Evolutionary conservation across 2,888 invertebrate genomes (phyloP).

Genomic region (Aradus depressus): DNA sequence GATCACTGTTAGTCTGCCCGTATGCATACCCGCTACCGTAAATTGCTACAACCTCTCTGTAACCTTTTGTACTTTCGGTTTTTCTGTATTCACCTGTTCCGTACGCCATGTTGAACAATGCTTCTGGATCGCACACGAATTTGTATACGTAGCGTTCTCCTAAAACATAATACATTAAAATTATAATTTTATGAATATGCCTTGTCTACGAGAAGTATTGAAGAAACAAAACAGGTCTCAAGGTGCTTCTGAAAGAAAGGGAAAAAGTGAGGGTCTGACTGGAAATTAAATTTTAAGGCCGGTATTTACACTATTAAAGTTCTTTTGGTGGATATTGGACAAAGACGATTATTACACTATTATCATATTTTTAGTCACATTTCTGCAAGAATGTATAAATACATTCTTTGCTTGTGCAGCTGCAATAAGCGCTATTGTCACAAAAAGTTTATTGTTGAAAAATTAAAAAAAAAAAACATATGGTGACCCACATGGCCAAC

Average conservation of each 20-base stretch:
- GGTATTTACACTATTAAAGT: too few species aligned
- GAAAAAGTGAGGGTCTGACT: too few species aligned
- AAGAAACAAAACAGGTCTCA: background rate
- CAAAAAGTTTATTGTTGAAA: too few species aligned
- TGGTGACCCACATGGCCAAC: too few species aligned
- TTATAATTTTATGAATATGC: background rate
- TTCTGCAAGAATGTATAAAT: too few species aligned
- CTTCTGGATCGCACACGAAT: constrained; percentile 91
- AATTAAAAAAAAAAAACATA: too few species aligned
- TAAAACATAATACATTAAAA: constrained; percentile 37
- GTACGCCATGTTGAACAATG: constrained; percentile 58
- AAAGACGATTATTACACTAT: too few species aligned
- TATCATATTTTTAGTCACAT: too few species aligned
- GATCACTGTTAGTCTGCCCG: constrained; percentile 10
- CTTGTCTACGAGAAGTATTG: background rate
- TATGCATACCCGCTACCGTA: constrained; percentile 15
- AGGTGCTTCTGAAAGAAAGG: background rate
- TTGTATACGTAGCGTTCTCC: constrained; percentile 94
- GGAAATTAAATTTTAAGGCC: too few species aligned
- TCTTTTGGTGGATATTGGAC: too few species aligned
- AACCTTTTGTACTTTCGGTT: constrained; percentile 13
- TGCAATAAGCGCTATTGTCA: too few species aligned
- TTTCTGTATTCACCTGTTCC: constrained; percentile 14
- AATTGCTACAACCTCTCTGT: constrained; percentile 15
- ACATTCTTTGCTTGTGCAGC: too few species aligned